Base-by-base conservation (phyloP, 1,140 invertebrate species). In the Lethocerus indicus region DNA sequence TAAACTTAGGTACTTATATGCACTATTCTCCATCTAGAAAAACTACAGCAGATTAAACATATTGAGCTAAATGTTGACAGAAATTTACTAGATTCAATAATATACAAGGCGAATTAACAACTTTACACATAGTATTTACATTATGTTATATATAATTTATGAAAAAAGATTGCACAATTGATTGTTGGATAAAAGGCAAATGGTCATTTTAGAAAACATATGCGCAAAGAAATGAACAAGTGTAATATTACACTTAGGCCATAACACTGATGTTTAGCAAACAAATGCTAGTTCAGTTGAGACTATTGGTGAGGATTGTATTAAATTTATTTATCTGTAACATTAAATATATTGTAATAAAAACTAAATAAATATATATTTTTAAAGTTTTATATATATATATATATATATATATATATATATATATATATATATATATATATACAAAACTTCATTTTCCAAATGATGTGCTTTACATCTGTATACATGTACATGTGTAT, bases 231-330 rank as follows among this genome's bases (percentile, higher is more conserved):
- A 25, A 32, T 21, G 29, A 49, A 49, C 37, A 49, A 49, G 47
- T 49, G 36, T 32, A 41, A n/a, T 44, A 21, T 18, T 18, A 49
- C 46, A 48, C 47, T 49, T 49, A 49, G 47, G 47, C 47, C 47
- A 26, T 49, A 40, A 49, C n/a, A 18, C 26, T 42, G 40, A 42
- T 42, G 26, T 23, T 21, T 42, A 42, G 40, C 40, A 42, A 24
- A n/a, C 40, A 13, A 14, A 14, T 42, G 40, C 40, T 42, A 4
- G n/a, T 2, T 20, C 20, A 21, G 21, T 24, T 42, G 40, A 24
- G 40, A 24, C 16, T 24, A 13, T n/a, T 42, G 20, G 13, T 42
- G 40, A 21, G 40, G 26, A 42, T 36, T 36, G 2, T 16, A 16
- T 9, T 39, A 3, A 39, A 39, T 6, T 39, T 39, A 1, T 20